Conservation (phyloP, 2,113 vertebrate species). For the Indicator indicator region DNA sequence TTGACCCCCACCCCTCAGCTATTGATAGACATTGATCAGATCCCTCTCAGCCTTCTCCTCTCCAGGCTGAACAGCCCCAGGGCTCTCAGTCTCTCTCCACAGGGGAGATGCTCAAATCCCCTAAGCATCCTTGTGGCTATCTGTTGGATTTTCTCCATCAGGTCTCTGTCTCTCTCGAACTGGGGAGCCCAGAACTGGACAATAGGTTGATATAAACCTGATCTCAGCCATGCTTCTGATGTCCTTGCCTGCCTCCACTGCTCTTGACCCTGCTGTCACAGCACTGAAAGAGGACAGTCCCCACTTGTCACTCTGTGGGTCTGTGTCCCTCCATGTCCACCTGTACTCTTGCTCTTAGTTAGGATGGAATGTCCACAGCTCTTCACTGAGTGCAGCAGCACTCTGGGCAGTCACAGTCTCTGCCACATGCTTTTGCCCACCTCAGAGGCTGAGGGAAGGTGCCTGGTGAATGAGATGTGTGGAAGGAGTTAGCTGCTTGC, state of each 20-base stretch:
- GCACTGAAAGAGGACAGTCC: background rate
- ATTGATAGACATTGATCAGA: too few species aligned
- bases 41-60: too few species aligned
- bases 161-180: too few species aligned
- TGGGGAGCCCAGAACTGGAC: too few species aligned
- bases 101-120: too few species aligned
- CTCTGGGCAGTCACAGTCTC: background rate
- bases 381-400: background rate
- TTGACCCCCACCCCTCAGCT: too few species aligned
- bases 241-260: background rate
- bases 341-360: background rate
- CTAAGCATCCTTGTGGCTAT: too few species aligned
- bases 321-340: background rate
- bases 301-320: fast-evolving
- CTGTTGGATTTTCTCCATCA: too few species aligned
- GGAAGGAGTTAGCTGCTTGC: background rate
- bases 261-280: background rate
- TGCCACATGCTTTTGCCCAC: background rate
- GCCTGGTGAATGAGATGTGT: background rate
- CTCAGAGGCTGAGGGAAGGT: background rate
- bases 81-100: too few species aligned
- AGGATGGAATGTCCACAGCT: background rate
- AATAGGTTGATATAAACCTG: background rate
- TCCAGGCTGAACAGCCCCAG: too few species aligned
- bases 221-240: background rate